Base-by-base conservation (phyloP, 2,888 invertebrate genomes). In the Drosophila birchii region DNA sequence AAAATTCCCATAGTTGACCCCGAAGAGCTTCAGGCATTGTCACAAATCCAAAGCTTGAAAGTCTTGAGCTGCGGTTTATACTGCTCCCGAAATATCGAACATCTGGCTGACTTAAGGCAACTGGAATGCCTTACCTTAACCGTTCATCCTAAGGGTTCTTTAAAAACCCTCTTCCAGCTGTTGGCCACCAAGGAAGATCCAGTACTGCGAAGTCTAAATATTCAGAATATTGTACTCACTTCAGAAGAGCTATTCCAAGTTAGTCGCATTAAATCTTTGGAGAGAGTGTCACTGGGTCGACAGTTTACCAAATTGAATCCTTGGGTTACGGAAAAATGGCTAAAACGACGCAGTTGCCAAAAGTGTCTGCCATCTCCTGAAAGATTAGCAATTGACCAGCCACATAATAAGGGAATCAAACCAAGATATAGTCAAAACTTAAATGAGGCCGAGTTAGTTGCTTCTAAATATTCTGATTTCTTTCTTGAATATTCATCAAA, bases 211-310 rank as follows among this genome's bases (percentile, higher is more conserved):
- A n/a, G 18, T 12, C 47, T 47, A 0, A 47, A 4, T 32, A 47
- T 47, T 1, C 29, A 29, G 0, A 12, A 29, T 12, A 29, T 47
- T 18, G 12, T 12, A 7, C 47, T 47, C 12, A 47, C 47, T 7
- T 7, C 12, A 1, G 47, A 18, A 12, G 47, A 47, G 29, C 29
- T 47, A 18, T 32, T 12, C 12, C 29, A 47, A n/a, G 12, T 47
- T 3, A 47, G 47, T 47, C 18, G 47, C 47, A 47, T 32, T 11
- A 47, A 47, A 29, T 47, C 47, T 29, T 29, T 47, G 29, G 47
- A 29, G 7, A 18, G 29, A 12, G 3, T 47, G 0, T 47, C 29
- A 11, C 12, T 47, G 7, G 47, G 47, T 5, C n/a, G 2, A 29
- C 2, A 0, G 1, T 47, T 47, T 32, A 11, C 18, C 47, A n/a